Conservation (phyloP, 2,888 invertebrate genomes). For the Luperina nickerlii region DNA sequence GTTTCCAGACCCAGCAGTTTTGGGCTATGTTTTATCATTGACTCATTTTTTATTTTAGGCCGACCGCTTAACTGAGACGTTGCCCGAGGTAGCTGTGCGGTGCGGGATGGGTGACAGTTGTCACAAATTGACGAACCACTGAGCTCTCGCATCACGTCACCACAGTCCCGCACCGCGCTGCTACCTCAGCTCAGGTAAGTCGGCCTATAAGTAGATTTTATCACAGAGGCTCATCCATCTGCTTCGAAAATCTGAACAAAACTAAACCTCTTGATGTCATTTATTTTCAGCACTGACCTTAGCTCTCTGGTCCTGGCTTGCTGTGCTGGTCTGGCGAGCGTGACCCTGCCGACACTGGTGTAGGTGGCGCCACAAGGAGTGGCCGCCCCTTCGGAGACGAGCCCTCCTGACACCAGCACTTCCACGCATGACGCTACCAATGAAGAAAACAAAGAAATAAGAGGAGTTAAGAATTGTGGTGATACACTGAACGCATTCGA, state of each 20-base stretch:
- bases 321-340: constrained; percentile 82
- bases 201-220: neutral
- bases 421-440: constrained; percentile 85
- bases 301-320: constrained; percentile 87
- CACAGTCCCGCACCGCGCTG: no score
- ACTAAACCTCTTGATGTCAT: neutral
- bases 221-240: neutral
- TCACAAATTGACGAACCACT: no score
- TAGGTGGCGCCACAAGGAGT: constrained; percentile 89
- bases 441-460: neutral
- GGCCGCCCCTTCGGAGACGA: constrained; percentile 86
- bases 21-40: neutral
- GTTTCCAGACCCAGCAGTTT: neutral
- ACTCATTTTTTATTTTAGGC: neutral
- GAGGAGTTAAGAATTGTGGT: no score
- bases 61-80: no score
- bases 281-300: constrained; percentile 70
- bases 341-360: constrained; percentile 87
- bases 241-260: neutral
- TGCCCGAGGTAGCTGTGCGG: no score
- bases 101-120: no score
- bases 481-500: neutral
- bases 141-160: no score
- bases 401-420: constrained; percentile 87
- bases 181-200: no score